Conservation (phyloP, 1,140 invertebrate genomes). For the Ooceraea biroi region DNA sequence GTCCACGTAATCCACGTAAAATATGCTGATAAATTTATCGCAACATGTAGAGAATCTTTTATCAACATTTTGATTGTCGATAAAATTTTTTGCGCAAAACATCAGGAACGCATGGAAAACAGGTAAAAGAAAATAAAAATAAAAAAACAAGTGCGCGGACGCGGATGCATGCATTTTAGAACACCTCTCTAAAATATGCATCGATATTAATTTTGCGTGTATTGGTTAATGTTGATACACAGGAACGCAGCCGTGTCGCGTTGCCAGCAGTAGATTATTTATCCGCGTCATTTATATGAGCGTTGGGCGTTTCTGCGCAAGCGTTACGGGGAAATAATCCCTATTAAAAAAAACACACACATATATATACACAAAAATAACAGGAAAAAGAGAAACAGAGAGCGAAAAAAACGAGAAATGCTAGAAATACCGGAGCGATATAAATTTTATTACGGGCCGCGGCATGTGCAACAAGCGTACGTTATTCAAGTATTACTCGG, state of each 20-base stretch:
- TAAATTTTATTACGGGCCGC: conserved; percentile 54
- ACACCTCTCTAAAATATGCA: conserved; percentile 17
- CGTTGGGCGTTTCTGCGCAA: background rate
- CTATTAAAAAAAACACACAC: conserved; percentile 13
- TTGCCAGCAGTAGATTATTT: conserved; percentile 28
- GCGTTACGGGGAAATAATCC: conserved; percentile 43
- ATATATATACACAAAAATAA: background rate
- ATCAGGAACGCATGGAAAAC: background rate
- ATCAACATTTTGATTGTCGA: no score
- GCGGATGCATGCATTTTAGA: background rate
- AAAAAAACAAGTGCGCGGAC: background rate
- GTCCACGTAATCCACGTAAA: no score
- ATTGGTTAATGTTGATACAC: conserved; percentile 21
- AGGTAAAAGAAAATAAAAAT: background rate
- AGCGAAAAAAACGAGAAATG: background rate
- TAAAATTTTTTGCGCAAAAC: no score
- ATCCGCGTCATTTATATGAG: conserved; percentile 22
- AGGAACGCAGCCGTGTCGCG: background rate
- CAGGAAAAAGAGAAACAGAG: background rate
- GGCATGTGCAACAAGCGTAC: conserved; percentile 38
- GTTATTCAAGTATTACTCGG: conserved; percentile 46
- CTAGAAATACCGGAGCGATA: conserved; percentile 37
- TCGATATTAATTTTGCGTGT: conserved; percentile 11
- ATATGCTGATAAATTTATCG: no score
- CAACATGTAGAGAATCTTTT: no score